These are phyloP conservation scores for Dicyrtoma fusca DNA, from an alignment of 2,888 invertebrate genomes.

Conservation along the genomic window DNA sequence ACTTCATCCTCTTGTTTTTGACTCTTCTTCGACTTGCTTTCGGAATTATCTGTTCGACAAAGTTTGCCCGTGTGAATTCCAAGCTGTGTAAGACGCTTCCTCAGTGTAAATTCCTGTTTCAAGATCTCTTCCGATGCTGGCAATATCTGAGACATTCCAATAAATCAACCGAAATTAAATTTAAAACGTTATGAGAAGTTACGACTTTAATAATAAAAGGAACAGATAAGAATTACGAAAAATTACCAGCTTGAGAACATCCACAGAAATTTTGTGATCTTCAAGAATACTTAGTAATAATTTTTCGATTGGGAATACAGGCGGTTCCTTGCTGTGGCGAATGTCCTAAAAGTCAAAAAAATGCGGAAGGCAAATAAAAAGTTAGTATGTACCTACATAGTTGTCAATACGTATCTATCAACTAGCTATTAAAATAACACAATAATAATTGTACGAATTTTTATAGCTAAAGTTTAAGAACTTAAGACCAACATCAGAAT, in stretches of 20 bases:
- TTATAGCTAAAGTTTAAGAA: neutral
- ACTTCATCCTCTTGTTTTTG: constrained; percentile 66
- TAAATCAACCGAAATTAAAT: constrained; percentile 59
- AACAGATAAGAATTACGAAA: neutral
- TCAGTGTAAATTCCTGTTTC: constrained; percentile 68
- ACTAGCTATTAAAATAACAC: neutral
- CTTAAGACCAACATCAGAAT: neutral
- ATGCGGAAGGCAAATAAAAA: no score
- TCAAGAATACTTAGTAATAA: constrained; percentile 74
- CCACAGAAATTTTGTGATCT: constrained; percentile 68
- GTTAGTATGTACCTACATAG: neutral
- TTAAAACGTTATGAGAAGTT: no score
- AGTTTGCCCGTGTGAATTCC: constrained; percentile 70
- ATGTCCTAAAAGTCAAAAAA: constrained; percentile 71
- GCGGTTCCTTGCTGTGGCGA: constrained; percentile 81
- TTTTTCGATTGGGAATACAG: constrained; percentile 85
- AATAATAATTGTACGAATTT: neutral
- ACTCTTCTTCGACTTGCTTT: constrained; percentile 61
- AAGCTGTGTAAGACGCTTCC: constrained; percentile 66
- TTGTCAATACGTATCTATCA: no score
- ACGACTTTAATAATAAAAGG: neutral
- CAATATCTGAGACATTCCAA: constrained; percentile 61
- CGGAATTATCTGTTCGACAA: constrained; percentile 68
- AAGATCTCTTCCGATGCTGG: constrained; percentile 63
- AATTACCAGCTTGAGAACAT: constrained; percentile 67